Conservation (phyloP, 35 echinoderm and acorn worm species). For the Holothuria glaberrima region DNA sequence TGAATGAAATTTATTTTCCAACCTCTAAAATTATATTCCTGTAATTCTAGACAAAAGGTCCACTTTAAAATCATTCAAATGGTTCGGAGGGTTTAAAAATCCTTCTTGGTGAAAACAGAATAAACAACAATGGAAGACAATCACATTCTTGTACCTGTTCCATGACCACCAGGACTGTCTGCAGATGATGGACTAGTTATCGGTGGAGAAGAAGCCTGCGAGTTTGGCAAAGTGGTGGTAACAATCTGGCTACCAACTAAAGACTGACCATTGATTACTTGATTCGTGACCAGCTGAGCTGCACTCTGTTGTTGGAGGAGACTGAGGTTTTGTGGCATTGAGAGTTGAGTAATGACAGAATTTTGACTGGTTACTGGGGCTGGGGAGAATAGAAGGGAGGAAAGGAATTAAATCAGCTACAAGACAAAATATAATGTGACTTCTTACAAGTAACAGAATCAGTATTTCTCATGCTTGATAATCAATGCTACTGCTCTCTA, state of each 20-base stretch:
- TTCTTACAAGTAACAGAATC: too few species aligned
- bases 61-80: too few species aligned
- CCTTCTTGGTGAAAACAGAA: neutral
- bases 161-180: slow-evolving; percentile 32
- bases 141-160: slow-evolving; percentile 38
- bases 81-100: neutral
- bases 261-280: slow-evolving; percentile 34
- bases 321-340: slow-evolving; percentile 46
- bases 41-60: too few species aligned
- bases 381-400: neutral
- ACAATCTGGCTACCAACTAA: slow-evolving; percentile 37
- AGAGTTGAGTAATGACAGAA: slow-evolving; percentile 28
- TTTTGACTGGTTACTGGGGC: slow-evolving; percentile 17
- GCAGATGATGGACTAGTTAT: slow-evolving; percentile 29
- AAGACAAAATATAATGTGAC: too few species aligned
- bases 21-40: too few species aligned
- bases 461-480: too few species aligned
- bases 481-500: too few species aligned
- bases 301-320: slow-evolving; percentile 22
- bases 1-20: too few species aligned
- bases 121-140: neutral
- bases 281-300: slow-evolving; percentile 29
- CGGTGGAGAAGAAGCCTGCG: slow-evolving; percentile 21
- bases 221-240: slow-evolving; percentile 41
- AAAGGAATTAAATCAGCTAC: too few species aligned